Evolutionary conservation across 2,113 vertebrate species (phyloP).

Genomic region (Austrofundulus limnaeus): DNA sequence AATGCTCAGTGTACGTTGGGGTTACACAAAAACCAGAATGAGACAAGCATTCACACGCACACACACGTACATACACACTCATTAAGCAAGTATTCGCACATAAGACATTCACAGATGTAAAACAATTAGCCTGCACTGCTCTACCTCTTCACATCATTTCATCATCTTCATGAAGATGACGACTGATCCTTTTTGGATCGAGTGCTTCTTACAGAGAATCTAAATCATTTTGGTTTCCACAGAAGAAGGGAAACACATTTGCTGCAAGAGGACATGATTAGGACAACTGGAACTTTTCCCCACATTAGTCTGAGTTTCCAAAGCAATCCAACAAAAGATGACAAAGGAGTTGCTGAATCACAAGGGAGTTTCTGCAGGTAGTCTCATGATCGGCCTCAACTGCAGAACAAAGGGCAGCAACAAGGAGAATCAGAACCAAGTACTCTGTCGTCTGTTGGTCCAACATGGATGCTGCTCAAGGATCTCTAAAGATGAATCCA

Average conservation of each 20-base stretch:
- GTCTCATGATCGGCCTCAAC: neutral
- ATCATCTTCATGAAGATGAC: constrained; percentile 74
- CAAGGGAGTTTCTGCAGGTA: constrained; percentile 4
- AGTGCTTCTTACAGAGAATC: constrained; percentile 49
- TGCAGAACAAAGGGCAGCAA: neutral
- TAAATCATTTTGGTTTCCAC: constrained; percentile 40
- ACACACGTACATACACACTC: constrained; percentile 14
- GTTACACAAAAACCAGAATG: constrained; percentile 43
- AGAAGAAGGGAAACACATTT: constrained; percentile 39
- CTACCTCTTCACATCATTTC: constrained; percentile 65
- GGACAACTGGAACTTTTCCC: constrained; percentile 36
- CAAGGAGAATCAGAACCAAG: constrained; percentile 18
- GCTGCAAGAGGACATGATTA: constrained; percentile 64
- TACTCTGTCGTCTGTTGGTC: neutral
- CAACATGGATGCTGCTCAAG: constrained; percentile 13
- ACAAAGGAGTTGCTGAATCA: neutral
- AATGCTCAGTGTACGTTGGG: constrained; percentile 28
- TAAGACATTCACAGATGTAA: constrained; percentile 48
- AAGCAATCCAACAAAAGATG: constrained; percentile 1
- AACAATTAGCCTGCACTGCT: constrained; percentile 62
- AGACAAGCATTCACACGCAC: constrained; percentile 27
- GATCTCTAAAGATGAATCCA: neutral
- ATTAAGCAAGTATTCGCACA: constrained; percentile 34
- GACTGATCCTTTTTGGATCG: constrained; percentile 73
- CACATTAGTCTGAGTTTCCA: neutral